A percentile compares a stretch with the other conserved stretches of the same genome.
phyloP scores from a whole-genome alignment of 2,113 vertebrate species.

The Apus apus region DNA sequence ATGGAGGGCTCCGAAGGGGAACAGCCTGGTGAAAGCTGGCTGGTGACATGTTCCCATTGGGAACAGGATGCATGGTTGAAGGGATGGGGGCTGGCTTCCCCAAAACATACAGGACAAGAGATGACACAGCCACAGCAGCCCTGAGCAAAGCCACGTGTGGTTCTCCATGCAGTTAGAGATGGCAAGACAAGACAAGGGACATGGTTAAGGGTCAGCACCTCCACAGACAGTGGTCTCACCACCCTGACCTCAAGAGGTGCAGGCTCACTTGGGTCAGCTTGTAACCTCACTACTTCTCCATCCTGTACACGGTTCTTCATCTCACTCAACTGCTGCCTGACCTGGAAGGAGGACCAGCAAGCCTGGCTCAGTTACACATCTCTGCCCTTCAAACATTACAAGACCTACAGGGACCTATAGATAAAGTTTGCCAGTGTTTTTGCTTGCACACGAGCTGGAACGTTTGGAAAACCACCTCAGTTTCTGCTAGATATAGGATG shows the following conservation, averaged over 20 bases:
- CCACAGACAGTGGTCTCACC: conserved; percentile 30
- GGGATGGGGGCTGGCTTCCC: not conserved
- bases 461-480: not conserved
- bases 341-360: conserved; percentile 80
- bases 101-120: not conserved
- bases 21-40: fast-evolving
- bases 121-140: not conserved
- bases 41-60: fast-evolving
- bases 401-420: not conserved
- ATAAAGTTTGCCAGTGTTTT: not conserved
- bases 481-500: not conserved
- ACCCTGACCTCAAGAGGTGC: conserved; percentile 79
- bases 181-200: not conserved
- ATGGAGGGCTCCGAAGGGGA: not conserved
- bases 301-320: conserved; percentile 78
- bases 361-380: conserved; percentile 13
- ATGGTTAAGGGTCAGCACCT: not conserved
- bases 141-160: not conserved
- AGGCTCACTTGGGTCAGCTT: conserved; percentile 71
- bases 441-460: fast-evolving
- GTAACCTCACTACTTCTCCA: conserved; percentile 64
- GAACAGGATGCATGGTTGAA: not conserved
- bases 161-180: not conserved
- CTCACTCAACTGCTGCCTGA: conserved; percentile 87
- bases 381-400: fast-evolving